These are phyloP conservation scores for Gnathonemus longibarbis DNA, from an alignment of 2,113 vertebrate genomes.

Conservation along the genomic window DNA sequence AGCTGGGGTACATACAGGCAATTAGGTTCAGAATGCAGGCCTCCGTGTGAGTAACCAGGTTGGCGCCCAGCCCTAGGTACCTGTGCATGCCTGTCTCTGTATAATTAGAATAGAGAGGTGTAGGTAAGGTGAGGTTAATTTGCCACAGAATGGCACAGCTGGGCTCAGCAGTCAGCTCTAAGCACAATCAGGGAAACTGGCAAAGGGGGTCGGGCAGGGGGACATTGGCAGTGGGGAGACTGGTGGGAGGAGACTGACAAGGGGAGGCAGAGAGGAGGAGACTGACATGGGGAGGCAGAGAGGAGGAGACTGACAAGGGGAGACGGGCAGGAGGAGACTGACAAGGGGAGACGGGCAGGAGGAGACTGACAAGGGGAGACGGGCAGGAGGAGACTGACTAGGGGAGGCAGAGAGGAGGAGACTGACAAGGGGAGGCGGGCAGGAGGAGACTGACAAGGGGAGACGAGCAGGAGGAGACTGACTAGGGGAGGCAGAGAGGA, in stretches of 20 bases:
- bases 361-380: background rate
- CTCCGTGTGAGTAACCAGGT: background rate
- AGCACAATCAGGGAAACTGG: background rate
- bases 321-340: background rate
- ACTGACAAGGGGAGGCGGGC: background rate
- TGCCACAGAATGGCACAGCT: background rate
- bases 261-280: background rate
- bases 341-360: background rate
- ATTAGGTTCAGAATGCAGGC: background rate
- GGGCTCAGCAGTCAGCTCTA: background rate
- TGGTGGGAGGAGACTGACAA: background rate
- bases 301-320: background rate
- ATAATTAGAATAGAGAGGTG: slow-evolving; percentile 30
- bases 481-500: background rate
- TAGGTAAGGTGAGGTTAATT: slow-evolving; percentile 39
- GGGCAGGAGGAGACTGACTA: background rate
- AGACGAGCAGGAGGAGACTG: background rate
- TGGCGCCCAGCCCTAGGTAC: slow-evolving; percentile 7
- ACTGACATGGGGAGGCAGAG: background rate
- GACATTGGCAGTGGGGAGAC: background rate
- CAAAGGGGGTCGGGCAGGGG: slow-evolving; percentile 12
- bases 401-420: background rate
- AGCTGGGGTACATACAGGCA: background rate
- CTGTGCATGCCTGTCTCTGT: background rate
- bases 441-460: background rate